Evolutionary conservation across 2,797 vertebrate species (phyloP).

Genomic region (Neosilurus mollespiculum): DNA sequence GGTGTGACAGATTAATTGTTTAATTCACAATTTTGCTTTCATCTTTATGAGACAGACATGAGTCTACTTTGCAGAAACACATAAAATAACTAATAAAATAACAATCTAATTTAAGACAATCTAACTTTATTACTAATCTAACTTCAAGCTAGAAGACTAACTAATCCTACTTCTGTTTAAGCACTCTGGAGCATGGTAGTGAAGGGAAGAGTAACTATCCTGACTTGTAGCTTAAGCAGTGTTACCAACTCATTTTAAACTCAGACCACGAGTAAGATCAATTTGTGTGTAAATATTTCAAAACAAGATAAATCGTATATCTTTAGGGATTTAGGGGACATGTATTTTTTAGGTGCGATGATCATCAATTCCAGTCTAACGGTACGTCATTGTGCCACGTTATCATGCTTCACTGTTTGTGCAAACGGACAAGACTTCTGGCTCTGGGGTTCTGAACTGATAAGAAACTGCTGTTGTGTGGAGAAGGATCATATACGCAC

Average conservation of each 20-base stretch:
- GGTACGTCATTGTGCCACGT: background rate
- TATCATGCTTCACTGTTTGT: background rate
- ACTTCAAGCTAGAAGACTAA: too few species aligned
- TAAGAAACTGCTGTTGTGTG: constrained; percentile 19
- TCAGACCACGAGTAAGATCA: background rate
- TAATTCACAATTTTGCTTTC: background rate
- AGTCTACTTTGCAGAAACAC: background rate
- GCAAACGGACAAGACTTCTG: constrained; percentile 50
- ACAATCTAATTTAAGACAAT: background rate
- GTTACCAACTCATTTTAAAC: background rate
- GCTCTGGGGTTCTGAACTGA: constrained; percentile 58
- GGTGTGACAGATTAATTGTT: background rate
- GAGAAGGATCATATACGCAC: background rate
- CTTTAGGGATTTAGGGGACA: background rate
- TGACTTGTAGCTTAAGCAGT: background rate
- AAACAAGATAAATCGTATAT: background rate
- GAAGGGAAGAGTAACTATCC: background rate
- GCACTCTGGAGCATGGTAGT: background rate
- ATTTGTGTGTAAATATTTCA: background rate
- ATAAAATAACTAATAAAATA: background rate
- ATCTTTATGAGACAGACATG: background rate
- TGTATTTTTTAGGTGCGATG: background rate
- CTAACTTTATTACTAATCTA: too few species aligned
- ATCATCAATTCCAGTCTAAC: background rate
- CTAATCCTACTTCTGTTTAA: background rate